phyloP scores from a whole-genome alignment of 2,888 invertebrate genomes.

The Caenorhabditis sp. region DNA sequence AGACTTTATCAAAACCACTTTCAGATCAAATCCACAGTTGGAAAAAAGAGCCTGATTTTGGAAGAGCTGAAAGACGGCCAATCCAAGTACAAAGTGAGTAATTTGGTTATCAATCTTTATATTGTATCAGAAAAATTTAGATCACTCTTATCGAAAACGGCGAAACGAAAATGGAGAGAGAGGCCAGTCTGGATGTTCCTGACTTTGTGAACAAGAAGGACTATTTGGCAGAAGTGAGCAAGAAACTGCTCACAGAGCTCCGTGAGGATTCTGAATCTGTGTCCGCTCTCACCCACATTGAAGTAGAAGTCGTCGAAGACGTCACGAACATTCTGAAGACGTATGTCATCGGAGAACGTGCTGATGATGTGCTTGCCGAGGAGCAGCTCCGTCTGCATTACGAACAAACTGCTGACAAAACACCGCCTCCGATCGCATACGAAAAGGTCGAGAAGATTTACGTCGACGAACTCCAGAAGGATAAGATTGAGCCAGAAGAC shows the following conservation, averaged over 20 bases:
- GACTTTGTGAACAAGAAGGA: constrained; percentile 73
- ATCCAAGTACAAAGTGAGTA: constrained; percentile 62
- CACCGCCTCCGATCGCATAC: constrained; percentile 60
- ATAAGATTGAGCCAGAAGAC: constrained; percentile 62
- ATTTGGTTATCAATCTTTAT: too few species aligned
- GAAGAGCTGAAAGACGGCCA: constrained; percentile 70
- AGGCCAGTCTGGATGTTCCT: constrained; percentile 74
- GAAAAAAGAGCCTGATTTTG: constrained; percentile 70
- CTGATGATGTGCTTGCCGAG: constrained; percentile 67
- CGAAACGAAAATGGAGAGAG: constrained; percentile 73
- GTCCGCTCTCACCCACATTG: constrained; percentile 75
- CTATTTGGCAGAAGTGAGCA: constrained; percentile 68
- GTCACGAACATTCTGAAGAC: constrained; percentile 78
- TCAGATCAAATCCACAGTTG: constrained; percentile 75
- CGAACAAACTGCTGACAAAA: constrained; percentile 68
- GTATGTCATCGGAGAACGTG: constrained; percentile 76
- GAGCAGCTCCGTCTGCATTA: constrained; percentile 58
- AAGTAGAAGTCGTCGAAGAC: constrained; percentile 76
- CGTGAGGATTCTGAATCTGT: constrained; percentile 68
- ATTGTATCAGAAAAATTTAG: too few species aligned
- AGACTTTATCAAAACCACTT: constrained; percentile 22
- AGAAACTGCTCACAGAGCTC: constrained; percentile 62
- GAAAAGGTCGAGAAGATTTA: constrained; percentile 71
- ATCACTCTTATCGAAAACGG: constrained; percentile 76
- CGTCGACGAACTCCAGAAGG: constrained; percentile 72